Conservation (phyloP, 2,888 invertebrate species). For the Liodrosophila aerea region DNA sequence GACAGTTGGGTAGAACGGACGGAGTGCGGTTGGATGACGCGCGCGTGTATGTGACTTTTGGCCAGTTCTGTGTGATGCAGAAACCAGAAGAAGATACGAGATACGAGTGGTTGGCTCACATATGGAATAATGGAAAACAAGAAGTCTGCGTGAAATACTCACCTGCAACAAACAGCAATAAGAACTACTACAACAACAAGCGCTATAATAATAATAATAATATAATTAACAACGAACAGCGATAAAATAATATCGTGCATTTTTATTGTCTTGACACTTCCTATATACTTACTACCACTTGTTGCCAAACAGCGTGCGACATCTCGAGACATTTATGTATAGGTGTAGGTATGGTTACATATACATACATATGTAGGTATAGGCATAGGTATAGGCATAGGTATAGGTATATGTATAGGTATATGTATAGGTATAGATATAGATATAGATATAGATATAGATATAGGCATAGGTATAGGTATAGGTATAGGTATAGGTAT, state of each 20-base stretch:
- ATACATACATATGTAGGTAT: constrained; percentile 1
- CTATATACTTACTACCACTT: constrained; percentile 47
- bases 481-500: too few relatives aligned
- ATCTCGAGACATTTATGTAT: constrained; percentile 34
- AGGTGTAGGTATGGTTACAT: background rate
- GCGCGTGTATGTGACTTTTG: constrained; percentile 77
- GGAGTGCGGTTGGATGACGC: constrained; percentile 30
- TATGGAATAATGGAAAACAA: constrained; percentile 57
- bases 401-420: too few relatives aligned
- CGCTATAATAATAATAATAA: constrained; percentile 20
- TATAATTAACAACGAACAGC: constrained; percentile 38
- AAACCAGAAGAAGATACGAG: constrained; percentile 75
- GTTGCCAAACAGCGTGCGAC: constrained; percentile 50
- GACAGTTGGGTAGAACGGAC: constrained; percentile 32
- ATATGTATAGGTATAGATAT: too few relatives aligned
- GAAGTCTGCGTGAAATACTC: constrained; percentile 65
- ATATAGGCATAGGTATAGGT: too few relatives aligned
- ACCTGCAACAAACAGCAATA: constrained; percentile 66
- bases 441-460: too few relatives aligned
- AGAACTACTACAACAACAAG: constrained; percentile 21
- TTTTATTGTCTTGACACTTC: constrained; percentile 70
- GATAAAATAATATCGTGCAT: constrained; percentile 70
- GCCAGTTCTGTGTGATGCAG: constrained; percentile 46
- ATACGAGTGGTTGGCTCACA: constrained; percentile 61
- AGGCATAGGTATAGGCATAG: background rate